Evolutionary conservation across 64 coral and sea anemone species (phyloP), one percentile per base, ranked within the genome.

Genomic region (Cladopsammia gracilis): DNA sequence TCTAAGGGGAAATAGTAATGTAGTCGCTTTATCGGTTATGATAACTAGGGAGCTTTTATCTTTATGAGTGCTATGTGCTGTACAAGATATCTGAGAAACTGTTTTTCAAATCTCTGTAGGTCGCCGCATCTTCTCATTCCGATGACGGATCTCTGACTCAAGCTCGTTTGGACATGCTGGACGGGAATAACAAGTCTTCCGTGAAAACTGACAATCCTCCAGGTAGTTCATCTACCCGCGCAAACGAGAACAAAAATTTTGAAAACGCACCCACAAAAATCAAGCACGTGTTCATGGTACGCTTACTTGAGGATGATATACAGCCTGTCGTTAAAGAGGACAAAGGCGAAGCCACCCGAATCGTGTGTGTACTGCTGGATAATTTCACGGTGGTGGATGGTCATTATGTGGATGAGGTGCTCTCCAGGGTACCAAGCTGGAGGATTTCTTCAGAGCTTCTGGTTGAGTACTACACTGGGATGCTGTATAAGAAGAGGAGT

Each of bases 301-400:
- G 98, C 59, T 86, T 99, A 58, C 59, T 96, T 12, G 64, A 56
- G 53, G 53, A 56, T 56, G 53, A 84, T 10, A 15, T 93, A 23
- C 77, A 86, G 4, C 10, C 52, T 5, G 93, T 95, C 10, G 51
- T 91, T 18, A 84, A 65, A 22, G 80, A 84, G 47, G 62, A 84
- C 26, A 25, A 14, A 64, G 64, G 58, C 0, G 49, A 51, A 1
- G 91, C 70, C 25, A 90, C 76, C 1, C 44, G 74, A 25, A 77
- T 94, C 3, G 80, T 70, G 22, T 96, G 95, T 68, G 94, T 99
- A 4, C 49, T 99, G 13, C 64, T 99, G 13, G 98, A 99, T 80
- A 89, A 89, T n/a, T 62, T 60, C 34, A 93, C 84, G 23, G 64
- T 96, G 54, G 50, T 99, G 42, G 84, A 96, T 65, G 91, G 87